Evolutionary conservation across 37 sponge, comb jelly and placozoan species (phyloP), one percentile per base, ranked within the genome.

Genomic region (Spongia lamella): DNA sequence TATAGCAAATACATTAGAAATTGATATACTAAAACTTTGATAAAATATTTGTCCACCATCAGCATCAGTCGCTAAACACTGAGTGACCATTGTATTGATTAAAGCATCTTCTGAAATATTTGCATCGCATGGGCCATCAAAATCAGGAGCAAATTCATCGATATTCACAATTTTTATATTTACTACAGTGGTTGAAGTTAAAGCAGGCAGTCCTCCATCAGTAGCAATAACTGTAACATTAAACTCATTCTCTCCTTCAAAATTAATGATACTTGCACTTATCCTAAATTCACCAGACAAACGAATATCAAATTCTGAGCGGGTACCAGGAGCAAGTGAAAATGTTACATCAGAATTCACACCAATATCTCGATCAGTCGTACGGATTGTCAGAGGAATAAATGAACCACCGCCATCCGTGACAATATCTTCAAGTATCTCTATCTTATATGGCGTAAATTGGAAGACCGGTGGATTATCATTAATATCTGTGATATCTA

Each of bases 381-480:
- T 76, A 16, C 21, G 51, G 14, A 86, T 51, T 7, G 20, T 24
- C 31, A 77, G 24, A 0, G 53, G n/a, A 6, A 62, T 55, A 0
- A 73, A 56, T 0, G 62, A 43, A 13, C 47, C 47, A 43, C 47
- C 47, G 9, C 47, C 47, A 43, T 43, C 73, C 2, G 69, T 38
- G 7, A 67, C 49, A 4, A 60, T 66, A 25, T 54, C 53, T 58
- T 93, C 94, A 35, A 40, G 36, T 0, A 86, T 55, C 20, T 29
- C 73, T 17, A 79, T 70, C 13, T 47, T 0, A 72, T 82, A 83
- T 26, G 36, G 15, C 16, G 7, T 39, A 30, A 64, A 50, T 38
- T n/a, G 16, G 43, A 93, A 93, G 16, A 60, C 66, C 26, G 94
- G 94, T 17, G 72, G 19, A 56, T 93, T 89, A 47, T 89, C 90